A percentile compares a stretch with the other conserved stretches of the same genome.
Evolutionary conservation across 2,113 vertebrate genomes (phyloP).

Genomic region (Paedocypris sp.): DNA sequence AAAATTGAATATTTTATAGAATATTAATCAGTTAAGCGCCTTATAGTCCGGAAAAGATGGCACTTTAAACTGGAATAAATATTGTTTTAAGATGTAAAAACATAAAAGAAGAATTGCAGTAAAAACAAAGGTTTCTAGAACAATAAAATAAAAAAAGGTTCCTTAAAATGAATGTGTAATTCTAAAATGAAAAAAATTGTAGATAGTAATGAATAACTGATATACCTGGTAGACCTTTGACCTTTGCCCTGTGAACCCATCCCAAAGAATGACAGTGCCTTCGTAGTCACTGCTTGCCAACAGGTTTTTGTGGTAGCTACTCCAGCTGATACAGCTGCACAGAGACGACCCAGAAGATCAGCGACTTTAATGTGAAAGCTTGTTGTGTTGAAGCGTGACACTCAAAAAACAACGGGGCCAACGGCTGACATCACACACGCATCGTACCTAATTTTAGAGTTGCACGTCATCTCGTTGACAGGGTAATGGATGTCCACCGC

Average conservation of each 20-base stretch:
- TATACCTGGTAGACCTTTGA: conserved; percentile 97
- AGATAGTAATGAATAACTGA: neutral
- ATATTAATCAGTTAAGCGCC: too few species aligned
- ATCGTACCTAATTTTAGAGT: conserved; percentile 96
- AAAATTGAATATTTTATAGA: too few species aligned
- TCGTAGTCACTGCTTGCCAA: conserved; percentile 98
- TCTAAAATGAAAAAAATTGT: too few species aligned
- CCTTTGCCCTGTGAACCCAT: conserved; percentile 93
- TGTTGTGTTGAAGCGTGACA: neutral
- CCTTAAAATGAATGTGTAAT: too few species aligned
- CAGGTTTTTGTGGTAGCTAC: conserved; percentile 98
- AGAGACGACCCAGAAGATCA: conserved; percentile 19
- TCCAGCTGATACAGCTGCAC: conserved; percentile 99
- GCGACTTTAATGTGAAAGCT: neutral
- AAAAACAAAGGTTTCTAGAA: too few species aligned
- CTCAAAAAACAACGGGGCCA: neutral
- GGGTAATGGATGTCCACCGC: conserved; percentile 99
- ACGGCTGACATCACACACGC: neutral
- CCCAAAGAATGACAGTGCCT: conserved; percentile 97
- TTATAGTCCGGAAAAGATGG: too few species aligned
- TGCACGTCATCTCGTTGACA: conserved; percentile 99
- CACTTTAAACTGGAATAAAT: too few species aligned
- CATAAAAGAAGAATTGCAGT: too few species aligned
- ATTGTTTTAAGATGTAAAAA: too few species aligned
- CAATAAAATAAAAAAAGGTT: too few species aligned